Evolutionary conservation across 2,888 invertebrate genomes (phyloP), one percentile per base, ranked within the genome.

Genomic region (Gastrophysa polygoni): DNA sequence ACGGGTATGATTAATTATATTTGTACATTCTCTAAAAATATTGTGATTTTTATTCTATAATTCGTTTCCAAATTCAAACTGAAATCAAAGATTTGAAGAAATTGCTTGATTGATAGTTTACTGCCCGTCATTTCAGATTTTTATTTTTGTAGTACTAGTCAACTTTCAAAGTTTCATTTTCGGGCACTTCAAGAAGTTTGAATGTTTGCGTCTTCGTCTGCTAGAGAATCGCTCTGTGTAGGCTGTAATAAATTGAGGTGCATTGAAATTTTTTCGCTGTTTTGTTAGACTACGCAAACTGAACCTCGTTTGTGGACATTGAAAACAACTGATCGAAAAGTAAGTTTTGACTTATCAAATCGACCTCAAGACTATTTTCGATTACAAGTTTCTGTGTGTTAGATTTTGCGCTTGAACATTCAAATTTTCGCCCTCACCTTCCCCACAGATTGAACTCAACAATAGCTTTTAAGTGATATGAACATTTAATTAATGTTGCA

Each of bases 391-490:
- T 57, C 59, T 58, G 67, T 65, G 59, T 64, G 69, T 68, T 71
- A 69, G 70, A 64, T 66, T 68, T 67, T 67, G 67, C 58, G 66
- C 66, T 61, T 61, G 64, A 68, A 63, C 63, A 57, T 67, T 67
- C 69, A 66, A 67, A 68, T 68, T 64, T 71, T 68, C 55, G 67
- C 68, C 69, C 71, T 70, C 46, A 54, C n/a, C 55, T 68, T 69
- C 70, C 71, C 69, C 62, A 70, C 63, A 68, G 70, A 64, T 66
- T n/a, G 64, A 71, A 70, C 68, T 70, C 66, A 68, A 67, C 57
- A 69, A 52, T 76, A 75, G 76, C 76, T 76, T 76, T 75, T 75
- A 75, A 75, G 75, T 75, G 71, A 76, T 75, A 73, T 70, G 69
- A 72, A 73, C 70, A 70, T 71, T 73, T 71, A 67, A 73, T 73